Percentiles rank a stretch among this genome's conserved stretches.
Conservation (phyloP, 2,113 vertebrate species). For the Pongo abelii region DNA sequence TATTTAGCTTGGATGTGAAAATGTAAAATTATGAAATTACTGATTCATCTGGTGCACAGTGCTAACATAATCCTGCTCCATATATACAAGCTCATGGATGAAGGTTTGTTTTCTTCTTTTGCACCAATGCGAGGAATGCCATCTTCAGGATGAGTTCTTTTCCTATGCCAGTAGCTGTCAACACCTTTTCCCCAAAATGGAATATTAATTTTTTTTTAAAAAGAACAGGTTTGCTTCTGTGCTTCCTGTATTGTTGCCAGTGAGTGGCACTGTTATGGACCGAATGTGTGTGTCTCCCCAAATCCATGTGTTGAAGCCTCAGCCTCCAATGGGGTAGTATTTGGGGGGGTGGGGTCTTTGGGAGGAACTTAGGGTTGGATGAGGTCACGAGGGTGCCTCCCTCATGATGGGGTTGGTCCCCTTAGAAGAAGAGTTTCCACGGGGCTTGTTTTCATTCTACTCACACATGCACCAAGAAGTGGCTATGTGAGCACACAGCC, state of each 20-base stretch:
- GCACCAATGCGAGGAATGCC: not conserved
- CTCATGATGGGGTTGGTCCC: not conserved
- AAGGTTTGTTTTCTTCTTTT: not conserved
- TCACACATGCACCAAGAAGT: not conserved
- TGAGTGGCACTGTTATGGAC: not conserved
- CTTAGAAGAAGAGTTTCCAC: not conserved
- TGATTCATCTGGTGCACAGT: conserved; percentile 52
- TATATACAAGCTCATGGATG: not conserved
- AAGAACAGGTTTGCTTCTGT: not conserved
- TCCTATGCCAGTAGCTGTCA: not conserved
- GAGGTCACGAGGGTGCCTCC: not conserved
- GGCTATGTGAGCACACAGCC: not conserved
- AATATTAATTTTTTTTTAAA: not conserved
- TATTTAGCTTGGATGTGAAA: conserved; percentile 74
- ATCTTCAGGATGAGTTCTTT: not conserved
- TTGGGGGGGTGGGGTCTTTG: not conserved
- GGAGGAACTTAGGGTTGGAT: not conserved
- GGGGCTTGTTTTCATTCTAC: not conserved
- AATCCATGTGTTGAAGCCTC: not conserved
- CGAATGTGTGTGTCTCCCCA: not conserved
- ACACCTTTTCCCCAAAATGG: not conserved
- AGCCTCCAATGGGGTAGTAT: not conserved
- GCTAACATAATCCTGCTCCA: not conserved
- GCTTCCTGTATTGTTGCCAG: not conserved
- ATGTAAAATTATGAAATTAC: conserved; percentile 74